phyloP scores from a whole-genome alignment of 2,113 vertebrate species.

The Cygnus buccinator region DNA sequence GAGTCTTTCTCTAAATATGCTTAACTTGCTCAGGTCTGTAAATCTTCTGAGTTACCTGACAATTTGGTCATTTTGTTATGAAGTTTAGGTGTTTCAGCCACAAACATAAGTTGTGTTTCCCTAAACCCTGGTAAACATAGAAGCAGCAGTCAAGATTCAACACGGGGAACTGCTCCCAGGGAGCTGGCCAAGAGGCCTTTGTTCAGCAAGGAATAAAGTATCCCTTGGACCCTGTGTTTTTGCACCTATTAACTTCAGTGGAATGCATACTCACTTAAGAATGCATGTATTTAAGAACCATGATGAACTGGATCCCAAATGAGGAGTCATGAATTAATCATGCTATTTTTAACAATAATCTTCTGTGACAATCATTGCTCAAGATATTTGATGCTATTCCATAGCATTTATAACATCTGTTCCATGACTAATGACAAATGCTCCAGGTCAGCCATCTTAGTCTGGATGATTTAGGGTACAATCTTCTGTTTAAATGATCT shows the following conservation, averaged over 20 bases:
- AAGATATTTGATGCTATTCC: neutral
- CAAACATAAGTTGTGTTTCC: neutral
- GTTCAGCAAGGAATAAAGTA: neutral
- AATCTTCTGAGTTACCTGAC: neutral
- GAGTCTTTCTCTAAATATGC: neutral
- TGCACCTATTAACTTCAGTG: neutral
- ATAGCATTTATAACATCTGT: neutral
- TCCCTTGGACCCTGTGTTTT: neutral
- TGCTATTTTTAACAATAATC: neutral
- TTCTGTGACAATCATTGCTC: neutral
- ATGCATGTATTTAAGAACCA: neutral
- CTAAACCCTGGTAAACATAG: neutral
- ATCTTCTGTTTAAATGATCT: neutral
- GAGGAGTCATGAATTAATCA: neutral
- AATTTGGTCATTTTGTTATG: neutral
- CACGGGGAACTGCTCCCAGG: neutral
- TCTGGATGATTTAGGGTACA: neutral
- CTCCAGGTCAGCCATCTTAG: neutral
- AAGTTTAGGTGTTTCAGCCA: neutral
- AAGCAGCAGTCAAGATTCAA: neutral
- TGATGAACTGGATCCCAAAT: neutral
- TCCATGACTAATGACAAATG: neutral
- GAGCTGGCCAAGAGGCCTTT: neutral
- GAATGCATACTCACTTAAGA: fast-evolving
- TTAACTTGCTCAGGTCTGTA: neutral